Evolutionary conservation across 2,888 invertebrate species (phyloP).

Genomic region (Entomobrya multifasciata): DNA sequence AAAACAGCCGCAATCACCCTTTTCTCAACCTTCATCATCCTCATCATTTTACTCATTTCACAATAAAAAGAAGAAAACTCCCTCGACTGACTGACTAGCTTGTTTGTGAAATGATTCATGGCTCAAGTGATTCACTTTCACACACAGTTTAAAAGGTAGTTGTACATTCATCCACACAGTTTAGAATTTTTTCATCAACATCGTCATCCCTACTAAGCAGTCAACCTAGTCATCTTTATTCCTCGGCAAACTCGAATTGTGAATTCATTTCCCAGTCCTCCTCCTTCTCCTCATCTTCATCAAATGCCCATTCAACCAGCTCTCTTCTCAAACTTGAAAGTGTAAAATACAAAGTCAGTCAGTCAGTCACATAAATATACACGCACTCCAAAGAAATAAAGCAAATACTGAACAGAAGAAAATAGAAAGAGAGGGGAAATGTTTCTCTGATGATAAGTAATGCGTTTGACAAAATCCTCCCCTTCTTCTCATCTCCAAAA

Average conservation of each 20-base stretch:
- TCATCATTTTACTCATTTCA: slow-evolving; percentile 43
- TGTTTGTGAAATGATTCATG: slow-evolving; percentile 69
- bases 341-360: slow-evolving; percentile 45
- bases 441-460: slow-evolving; percentile 10
- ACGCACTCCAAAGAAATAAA: slow-evolving; percentile 32
- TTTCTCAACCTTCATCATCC: slow-evolving; percentile 14
- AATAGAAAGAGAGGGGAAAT: slow-evolving; percentile 13
- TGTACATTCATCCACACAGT: too few species aligned
- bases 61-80: not conserved
- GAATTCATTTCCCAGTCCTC: slow-evolving; percentile 54
- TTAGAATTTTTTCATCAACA: not conserved
- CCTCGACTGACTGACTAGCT: too few species aligned
- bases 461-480: slow-evolving; percentile 43
- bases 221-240: slow-evolving; percentile 36
- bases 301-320: slow-evolving; percentile 18
- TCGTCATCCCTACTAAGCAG: not conserved
- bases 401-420: not conserved
- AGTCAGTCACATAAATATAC: slow-evolving; percentile 27
- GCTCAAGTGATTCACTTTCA: slow-evolving; percentile 28
- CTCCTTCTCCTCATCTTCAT: slow-evolving; percentile 4
- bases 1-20: slow-evolving; percentile 35
- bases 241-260: too few species aligned
- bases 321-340: too few species aligned
- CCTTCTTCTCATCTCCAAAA: slow-evolving; percentile 18
- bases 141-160: not conserved